These are phyloP conservation scores for Ambastaia sidthimunki DNA, from an alignment of 2,797 vertebrate species.

Conservation along the genomic window DNA sequence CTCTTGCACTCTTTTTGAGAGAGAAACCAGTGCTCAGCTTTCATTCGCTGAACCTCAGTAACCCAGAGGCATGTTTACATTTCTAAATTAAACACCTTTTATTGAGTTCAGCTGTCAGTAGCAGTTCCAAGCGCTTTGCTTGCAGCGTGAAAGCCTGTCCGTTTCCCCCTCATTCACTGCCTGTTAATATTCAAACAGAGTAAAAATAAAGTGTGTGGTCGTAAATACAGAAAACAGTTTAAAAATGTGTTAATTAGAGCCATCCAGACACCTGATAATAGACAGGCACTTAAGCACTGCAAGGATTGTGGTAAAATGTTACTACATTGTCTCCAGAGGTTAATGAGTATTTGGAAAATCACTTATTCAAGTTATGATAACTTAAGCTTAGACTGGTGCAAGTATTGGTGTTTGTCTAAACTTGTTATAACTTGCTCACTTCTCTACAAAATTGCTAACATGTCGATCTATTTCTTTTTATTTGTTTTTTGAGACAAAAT, in stretches of 20 bases:
- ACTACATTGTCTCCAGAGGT: background rate
- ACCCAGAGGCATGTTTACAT: constrained; percentile 73
- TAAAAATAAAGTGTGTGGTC: constrained; percentile 64
- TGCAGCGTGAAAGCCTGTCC: background rate
- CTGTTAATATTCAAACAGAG: constrained; percentile 62
- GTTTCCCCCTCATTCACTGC: constrained; percentile 23
- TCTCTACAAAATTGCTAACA: no score
- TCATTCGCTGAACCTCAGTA: constrained; percentile 56
- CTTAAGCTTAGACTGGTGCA: background rate
- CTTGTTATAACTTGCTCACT: background rate
- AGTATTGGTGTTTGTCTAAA: background rate
- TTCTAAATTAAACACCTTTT: constrained; percentile 79
- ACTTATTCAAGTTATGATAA: background rate
- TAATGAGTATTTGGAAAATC: background rate
- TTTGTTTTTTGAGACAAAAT: no score
- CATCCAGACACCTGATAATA: constrained; percentile 57
- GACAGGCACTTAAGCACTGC: constrained; percentile 24
- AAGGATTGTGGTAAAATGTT: background rate
- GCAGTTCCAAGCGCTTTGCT: constrained; percentile 34
- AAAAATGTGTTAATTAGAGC: constrained; percentile 67
- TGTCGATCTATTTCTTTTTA: no score
- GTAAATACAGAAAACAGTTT: constrained; percentile 66
- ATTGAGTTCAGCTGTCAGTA: constrained; percentile 67
- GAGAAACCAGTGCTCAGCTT: constrained; percentile 48
- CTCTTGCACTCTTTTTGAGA: background rate